Base-by-base conservation (phyloP, 2,797 vertebrate genomes). In the Urosaurus nigricauda region DNA sequence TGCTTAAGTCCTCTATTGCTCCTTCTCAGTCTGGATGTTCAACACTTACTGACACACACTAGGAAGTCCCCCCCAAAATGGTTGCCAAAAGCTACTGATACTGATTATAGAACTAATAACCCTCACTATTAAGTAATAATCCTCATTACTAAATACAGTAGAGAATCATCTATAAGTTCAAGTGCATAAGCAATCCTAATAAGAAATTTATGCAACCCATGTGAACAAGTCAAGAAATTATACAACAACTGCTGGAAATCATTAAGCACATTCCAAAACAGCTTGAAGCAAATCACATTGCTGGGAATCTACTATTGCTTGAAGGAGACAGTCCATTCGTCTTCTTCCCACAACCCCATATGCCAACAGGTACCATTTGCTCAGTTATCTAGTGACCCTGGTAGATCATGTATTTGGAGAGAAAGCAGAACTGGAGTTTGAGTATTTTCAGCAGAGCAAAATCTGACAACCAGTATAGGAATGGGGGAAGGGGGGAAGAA, bases 241-340 rank as follows among this genome's bases (percentile, higher is more conserved):
- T n/a, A 73, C 32, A 35, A 16, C n/a, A n/a, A 73, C 13, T 73
- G 5, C 35, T 37, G 24, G 79, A 63, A 63, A 2, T 32, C 43
- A 88, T 89, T 88, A 82, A 91, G 37, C 60, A 51, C 6, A 47
- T 40, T 47, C 65, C 6, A 0, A 84, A 83, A 92, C 87, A 91
- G 84, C n/a, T 91, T 87, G 24, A 92, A 71, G 83, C 78, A n/a
- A 32, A 75, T 63, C 65, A 86, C 65, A 83, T 43, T 68, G 35
- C 73, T 92, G 77, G 74, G 77, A 71, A 85, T 35, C 4, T 0
- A 0, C 0, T 16, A 0, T 0, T 0, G 81, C 88, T 77, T 0
- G 0, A 78, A 79, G 89, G 90, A 90, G 65, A 40, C 35, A 40
- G 35, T 81, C 65, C 68, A 88, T 93, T 92, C 90, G 68, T 91